These are phyloP conservation scores for Manis crassicaudata DNA, from an alignment of 2,797 vertebrate genomes.

Conservation along the genomic window DNA sequence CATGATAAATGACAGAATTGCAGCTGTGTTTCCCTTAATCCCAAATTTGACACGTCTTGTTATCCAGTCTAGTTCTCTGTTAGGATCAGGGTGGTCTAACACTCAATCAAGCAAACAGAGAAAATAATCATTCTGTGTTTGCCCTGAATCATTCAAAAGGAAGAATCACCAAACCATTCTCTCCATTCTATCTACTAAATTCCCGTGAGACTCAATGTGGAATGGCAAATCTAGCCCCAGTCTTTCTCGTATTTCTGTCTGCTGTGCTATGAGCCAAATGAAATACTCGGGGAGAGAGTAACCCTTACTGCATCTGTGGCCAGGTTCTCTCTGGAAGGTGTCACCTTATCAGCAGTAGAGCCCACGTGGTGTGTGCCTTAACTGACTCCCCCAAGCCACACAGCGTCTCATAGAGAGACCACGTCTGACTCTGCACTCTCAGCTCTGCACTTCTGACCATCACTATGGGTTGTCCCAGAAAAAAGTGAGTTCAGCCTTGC, in stretches of 20 bases:
- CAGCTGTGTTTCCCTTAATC: background rate
- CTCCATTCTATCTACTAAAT: background rate
- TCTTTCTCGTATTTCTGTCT: background rate
- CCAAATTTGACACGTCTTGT: background rate
- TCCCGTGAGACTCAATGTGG: background rate
- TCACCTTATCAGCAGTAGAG: background rate
- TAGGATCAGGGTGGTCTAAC: background rate
- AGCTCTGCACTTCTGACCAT: background rate
- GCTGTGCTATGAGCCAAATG: background rate
- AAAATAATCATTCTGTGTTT: background rate
- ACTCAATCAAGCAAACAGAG: background rate
- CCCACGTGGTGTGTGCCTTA: background rate
- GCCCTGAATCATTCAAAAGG: background rate
- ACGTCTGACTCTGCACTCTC: background rate
- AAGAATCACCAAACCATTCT: background rate
- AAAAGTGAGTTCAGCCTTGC: background rate
- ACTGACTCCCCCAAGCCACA: background rate
- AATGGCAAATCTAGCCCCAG: background rate
- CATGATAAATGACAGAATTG: background rate
- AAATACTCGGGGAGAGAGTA: background rate
- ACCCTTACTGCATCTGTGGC: accelerated
- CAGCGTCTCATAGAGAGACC: background rate
- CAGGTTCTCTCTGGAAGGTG: background rate
- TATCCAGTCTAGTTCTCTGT: background rate
- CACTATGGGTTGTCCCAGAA: background rate